Evolutionary conservation across 2,113 vertebrate species (phyloP), one percentile per base, ranked within the genome.

Genomic region (Dasypus novemcinctus): DNA sequence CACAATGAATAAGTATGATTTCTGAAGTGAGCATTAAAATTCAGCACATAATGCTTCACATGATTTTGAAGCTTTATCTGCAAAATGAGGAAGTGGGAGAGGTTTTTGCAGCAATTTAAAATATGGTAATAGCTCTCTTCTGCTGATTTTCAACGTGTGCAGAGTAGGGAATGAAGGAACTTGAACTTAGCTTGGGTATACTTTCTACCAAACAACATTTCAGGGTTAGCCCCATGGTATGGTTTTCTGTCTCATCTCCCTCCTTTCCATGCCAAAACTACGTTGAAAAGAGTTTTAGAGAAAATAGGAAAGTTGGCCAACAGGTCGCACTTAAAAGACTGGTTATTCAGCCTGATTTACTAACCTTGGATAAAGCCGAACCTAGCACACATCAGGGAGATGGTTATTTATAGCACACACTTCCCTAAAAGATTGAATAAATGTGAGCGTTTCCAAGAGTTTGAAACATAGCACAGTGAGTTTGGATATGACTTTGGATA

Each of bases 81-180:
- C 69, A 87, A 96, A 97, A 97, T 95, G 95, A 97, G 80, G 87
- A 96, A 95, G 95, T 71, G 92, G 95, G 91, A 95, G 90, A 97
- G 92, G 93, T 96, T 97, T 96, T 92, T 93, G 92, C 71, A 97
- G 92, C 92, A 94, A 96, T 95, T 97, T 97, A 96, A 97, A 97
- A 96, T 96, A 96, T 96, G 97, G 93, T 96, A 97, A 96, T 96
- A 81, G 43, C 86, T 95, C 85, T 95, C 84, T 89, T 78, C 78
- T 97, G 88, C 84, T 95, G 95, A 97, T 97, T 96, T 96, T 95
- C 3, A 10, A 96, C 29, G 82, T 96, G 97, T 83, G 38, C 46
- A 20, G 97, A 80, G 96, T 91, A 93, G 95, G 43, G 89, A 97
- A 96, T 84, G 93, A 87, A 85, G 41, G 66, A 85, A 89, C 64